These are phyloP conservation scores for Sciurus carolinensis DNA, from an alignment of 2,797 vertebrate genomes.

Conservation along the genomic window DNA sequence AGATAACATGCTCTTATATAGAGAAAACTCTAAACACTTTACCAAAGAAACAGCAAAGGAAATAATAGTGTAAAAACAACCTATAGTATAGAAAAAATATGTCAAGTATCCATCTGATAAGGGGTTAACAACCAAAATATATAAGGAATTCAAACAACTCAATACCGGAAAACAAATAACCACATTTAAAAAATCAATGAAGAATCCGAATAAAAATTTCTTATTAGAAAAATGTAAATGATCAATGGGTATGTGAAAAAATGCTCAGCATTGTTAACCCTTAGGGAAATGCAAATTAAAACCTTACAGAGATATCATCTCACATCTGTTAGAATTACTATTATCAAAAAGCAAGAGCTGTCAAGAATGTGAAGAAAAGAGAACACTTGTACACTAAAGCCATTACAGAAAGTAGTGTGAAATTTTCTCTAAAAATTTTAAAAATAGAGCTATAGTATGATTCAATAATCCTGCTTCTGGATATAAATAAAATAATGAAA, in stretches of 20 bases:
- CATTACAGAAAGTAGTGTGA: neutral
- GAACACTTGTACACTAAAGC: too few relatives aligned
- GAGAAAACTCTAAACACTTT: neutral
- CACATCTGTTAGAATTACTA: neutral
- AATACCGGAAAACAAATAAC: neutral
- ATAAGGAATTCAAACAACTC: neutral
- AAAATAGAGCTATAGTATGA: neutral
- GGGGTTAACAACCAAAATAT: neutral
- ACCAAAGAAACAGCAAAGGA: neutral
- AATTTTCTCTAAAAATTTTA: neutral
- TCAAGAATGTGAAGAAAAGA: neutral
- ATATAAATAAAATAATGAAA: neutral
- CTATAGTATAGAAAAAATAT: neutral
- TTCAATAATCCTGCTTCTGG: too few relatives aligned
- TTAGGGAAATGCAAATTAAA: neutral
- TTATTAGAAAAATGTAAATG: neutral
- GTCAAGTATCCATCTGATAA: neutral
- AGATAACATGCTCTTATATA: neutral
- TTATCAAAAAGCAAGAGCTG: neutral
- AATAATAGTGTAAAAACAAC: neutral
- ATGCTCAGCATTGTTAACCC: neutral
- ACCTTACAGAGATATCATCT: neutral
- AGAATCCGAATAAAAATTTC: neutral
- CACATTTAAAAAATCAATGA: neutral
- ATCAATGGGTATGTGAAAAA: neutral